These are phyloP conservation scores for Columba livia DNA, from an alignment of 2,113 vertebrate species.

Conservation along the genomic window DNA sequence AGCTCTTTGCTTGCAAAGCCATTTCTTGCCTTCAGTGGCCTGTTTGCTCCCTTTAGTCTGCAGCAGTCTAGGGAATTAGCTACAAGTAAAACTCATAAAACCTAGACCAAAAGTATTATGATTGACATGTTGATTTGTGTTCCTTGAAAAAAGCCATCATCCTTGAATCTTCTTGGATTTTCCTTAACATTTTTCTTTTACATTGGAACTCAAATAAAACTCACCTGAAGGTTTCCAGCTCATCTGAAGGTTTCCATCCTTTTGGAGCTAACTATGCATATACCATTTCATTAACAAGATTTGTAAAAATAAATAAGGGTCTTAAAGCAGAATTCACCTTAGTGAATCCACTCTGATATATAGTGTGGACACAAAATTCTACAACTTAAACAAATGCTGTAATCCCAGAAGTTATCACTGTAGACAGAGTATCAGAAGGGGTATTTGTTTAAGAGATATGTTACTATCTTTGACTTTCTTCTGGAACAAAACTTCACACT, in stretches of 20 bases:
- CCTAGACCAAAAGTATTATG: not conserved
- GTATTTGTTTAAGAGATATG: not conserved
- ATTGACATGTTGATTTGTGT: not conserved
- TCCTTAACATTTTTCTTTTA: not conserved
- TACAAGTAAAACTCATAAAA: not conserved
- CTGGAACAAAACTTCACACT: not conserved
- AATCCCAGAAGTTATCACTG: not conserved
- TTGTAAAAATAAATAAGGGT: not conserved
- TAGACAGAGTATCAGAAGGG: not conserved
- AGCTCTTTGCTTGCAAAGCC: not conserved
- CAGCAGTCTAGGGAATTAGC: not conserved
- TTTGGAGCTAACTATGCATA: not conserved
- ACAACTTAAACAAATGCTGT: not conserved
- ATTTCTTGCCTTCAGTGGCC: not conserved
- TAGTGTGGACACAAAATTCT: not conserved
- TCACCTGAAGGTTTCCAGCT: not conserved
- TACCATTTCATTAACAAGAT: not conserved
- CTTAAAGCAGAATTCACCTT: not conserved
- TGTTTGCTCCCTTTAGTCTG: not conserved
- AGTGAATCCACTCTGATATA: not conserved
- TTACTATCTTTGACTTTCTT: not conserved
- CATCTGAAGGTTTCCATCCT: not conserved
- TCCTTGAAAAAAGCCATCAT: not conserved
- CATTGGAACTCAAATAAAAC: not conserved
- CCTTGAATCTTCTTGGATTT: not conserved